Percentiles rank a stretch among this genome's conserved stretches.
Evolutionary conservation across 2,113 vertebrate species (phyloP).

Genomic region (Bos taurus): ARS-UCD2.0 NC_037338.1:86197001-86197500

Average conservation of each 20-base stretch:
- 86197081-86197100: not conserved
- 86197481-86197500: not conserved
- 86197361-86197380: not conserved
- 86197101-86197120: not conserved
- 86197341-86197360: not conserved
- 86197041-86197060: not conserved
- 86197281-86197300: not conserved
- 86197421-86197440: not conserved
- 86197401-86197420: not conserved
- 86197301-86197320: not conserved
- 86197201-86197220: not conserved
- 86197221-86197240: not conserved
- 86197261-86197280: not conserved
- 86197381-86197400: not conserved
- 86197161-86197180: not conserved
- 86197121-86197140: not conserved
- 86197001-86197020: fast-evolving
- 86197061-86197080: not conserved
- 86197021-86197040: not conserved
- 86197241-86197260: not conserved
- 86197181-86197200: not conserved
- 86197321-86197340: not conserved
- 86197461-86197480: not conserved
- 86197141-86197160: not conserved
- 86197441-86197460: not conserved